Base-by-base conservation (phyloP, 2,888 invertebrate species). In the Ferrisia virgata region DNA sequence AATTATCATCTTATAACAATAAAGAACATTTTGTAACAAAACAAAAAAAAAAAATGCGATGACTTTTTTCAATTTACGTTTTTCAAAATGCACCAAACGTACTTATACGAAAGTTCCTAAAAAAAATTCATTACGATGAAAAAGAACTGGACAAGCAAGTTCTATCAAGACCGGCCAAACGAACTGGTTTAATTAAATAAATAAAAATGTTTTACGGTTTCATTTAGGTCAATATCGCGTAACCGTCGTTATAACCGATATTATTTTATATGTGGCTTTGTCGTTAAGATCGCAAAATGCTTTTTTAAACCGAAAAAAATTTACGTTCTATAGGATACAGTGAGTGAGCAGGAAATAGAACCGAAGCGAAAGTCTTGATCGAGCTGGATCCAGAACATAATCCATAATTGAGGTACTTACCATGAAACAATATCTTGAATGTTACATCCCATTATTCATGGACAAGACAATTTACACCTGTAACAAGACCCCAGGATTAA, bases 401-500 rank as follows among this genome's bases (percentile, higher is more conserved):
- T 76, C n/a, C 18, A 15, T 43, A 58, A 33, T 31, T 43, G 58
- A 8, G n/a, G n/a, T 33, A 85, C 87, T 87, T 85, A 87, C 87
- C 87, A 87, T 79, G 87, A 86, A 80, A 87, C 87, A 85, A 87
- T 86, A 85, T 87, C 86, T 85, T 87, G 87, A 85, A 87, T 84
- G 85, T 86, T 86, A 86, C 86, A 86, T 86, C 87, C 87, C 87
- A 87, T 87, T 43, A 53, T 82, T 82, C 64, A 39, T 76, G 33
- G 9, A 76, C 72, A 76, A 33, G 18, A 36, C 33, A 36, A 76
- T 76, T 76, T 15, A 36, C 72, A 76, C 72, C 72, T 76, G 72
- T 18, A 36, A 76, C 13, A 64, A 22, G 28, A 64, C 28, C 64
- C 11, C 1, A 25, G 4, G 28, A 64, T 64, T 28, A 64, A 15